Base-by-base conservation (phyloP, 2,113 vertebrate genomes). In the Crotalus horridus region DNA sequence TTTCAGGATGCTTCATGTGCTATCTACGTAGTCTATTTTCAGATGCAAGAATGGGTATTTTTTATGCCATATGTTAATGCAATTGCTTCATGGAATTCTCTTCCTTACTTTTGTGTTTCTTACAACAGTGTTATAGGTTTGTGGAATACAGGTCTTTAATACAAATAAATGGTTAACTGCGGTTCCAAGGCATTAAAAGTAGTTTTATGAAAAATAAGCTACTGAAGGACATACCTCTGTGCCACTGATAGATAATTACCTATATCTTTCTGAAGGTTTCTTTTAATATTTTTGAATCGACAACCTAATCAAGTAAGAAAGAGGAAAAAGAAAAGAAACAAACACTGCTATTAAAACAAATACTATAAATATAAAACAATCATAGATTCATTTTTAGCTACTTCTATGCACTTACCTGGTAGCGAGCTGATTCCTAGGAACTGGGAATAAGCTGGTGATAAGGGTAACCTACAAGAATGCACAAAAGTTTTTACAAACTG, bases 381-480 rank as follows among this genome's bases (percentile, higher is more conserved):
- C 26, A 53, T 53, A 13, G 10, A 54, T 2, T 93, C n/a, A 85
- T 46, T n/a, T 94, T 86, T 29, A 87, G 17, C 0, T 12, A 90
- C 5, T 13, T 5, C 29, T 43, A 21, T 81, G 17, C 85, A 93
- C 97, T 94, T 96, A 99, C 98, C 99, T 96, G 98, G 99, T 91
- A 99, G 97, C n/a, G 98, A 97, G 96, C 98, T 99, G 56, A 99
- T 97, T 85, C 98, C 99, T 6, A 99, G 97, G 94, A 97, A 97
- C 92, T 98, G 97, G 1, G 98, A 97, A 26, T 98, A 98, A 69
- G 97, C 97, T 74, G 96, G 94, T 43, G 98, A 97, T 96, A 99
- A 95, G 88, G 98, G 95, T 85, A 99, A 94, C 99, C 99, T 99
- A 15, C 9, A 48, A 51, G 1, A 26, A 85, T 56, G 90, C 48